Conservation (phyloP, 2,888 invertebrate genomes). For the Sphecodes monilicornis region DNA sequence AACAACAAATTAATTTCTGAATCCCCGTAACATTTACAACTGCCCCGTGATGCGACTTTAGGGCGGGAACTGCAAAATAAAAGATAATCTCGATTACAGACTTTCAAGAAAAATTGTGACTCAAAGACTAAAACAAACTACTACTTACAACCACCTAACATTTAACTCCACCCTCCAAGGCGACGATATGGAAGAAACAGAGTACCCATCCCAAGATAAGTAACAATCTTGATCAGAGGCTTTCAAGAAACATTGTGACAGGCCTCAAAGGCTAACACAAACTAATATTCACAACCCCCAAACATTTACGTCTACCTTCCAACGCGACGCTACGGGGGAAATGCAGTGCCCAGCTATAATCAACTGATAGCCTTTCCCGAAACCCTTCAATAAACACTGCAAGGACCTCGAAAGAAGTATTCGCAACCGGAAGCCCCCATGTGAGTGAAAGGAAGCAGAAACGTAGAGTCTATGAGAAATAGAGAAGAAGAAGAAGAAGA, state of each 20-base stretch:
- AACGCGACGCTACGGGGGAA: neutral
- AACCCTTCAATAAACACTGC: neutral
- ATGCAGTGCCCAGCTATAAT: neutral
- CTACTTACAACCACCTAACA: neutral
- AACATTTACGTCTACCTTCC: neutral
- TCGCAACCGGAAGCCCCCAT: neutral
- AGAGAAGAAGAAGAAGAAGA: conserved; percentile 11
- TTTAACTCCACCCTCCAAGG: neutral
- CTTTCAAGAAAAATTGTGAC: neutral
- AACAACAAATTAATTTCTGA: too few species aligned
- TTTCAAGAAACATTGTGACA: neutral
- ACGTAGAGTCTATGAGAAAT: conserved; percentile 21
- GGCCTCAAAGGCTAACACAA: neutral
- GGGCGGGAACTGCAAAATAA: neutral
- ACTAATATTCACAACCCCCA: neutral
- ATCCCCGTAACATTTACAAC: too few species aligned
- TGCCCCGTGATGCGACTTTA: too few species aligned
- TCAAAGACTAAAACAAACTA: neutral
- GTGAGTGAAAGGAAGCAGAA: conserved; percentile 22
- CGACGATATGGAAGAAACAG: neutral
- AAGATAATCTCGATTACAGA: neutral
- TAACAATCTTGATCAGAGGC: too few species aligned
- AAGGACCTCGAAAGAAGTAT: conserved; percentile 33
- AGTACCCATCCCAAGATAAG: too few species aligned
- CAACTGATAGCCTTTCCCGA: too few species aligned